Percentiles rank a stretch among this genome's conserved stretches.
Conservation (phyloP, 64 coral and sea anemone species). For the Montipora efflorescens region DNA sequence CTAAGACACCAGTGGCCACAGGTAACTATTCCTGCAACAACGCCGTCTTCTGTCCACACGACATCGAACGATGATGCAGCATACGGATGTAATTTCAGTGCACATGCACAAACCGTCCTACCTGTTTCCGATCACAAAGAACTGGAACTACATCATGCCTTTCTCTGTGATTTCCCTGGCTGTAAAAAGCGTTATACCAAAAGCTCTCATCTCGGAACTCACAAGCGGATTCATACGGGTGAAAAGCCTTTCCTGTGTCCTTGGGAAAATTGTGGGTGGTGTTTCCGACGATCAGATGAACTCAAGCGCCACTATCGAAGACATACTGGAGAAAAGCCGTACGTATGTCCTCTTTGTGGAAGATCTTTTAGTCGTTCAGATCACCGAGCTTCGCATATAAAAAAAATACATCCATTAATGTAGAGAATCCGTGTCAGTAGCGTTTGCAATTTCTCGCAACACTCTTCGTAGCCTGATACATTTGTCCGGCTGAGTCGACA, state of each 20-base stretch:
- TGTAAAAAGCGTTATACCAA: slow-evolving; percentile 86
- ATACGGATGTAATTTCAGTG: background rate
- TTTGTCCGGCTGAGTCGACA: background rate
- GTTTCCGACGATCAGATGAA: slow-evolving; percentile 89
- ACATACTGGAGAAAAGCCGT: slow-evolving; percentile 92
- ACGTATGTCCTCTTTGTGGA: slow-evolving; percentile 88
- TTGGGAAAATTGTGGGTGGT: slow-evolving; percentile 85
- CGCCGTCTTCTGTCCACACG: background rate
- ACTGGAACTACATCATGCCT: slow-evolving; percentile 28
- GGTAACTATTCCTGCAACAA: slow-evolving; percentile 6
- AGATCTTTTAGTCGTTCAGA: slow-evolving; percentile 94
- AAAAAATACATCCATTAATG: slow-evolving; percentile 81
- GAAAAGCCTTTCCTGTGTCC: slow-evolving; percentile 95
- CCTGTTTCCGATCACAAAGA: background rate
- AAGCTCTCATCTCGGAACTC: slow-evolving; percentile 85
- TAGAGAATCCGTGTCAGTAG: background rate
- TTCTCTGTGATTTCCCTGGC: slow-evolving; percentile 90
- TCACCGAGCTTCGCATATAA: slow-evolving; percentile 90
- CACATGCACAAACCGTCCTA: slow-evolving; percentile 1
- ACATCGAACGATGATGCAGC: background rate
- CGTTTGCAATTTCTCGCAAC: background rate
- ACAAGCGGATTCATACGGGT: slow-evolving; percentile 75
- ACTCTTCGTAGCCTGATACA: background rate
- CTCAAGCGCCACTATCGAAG: slow-evolving; percentile 91
- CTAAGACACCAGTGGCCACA: slow-evolving; percentile 36